Base-by-base conservation (phyloP, 2,797 vertebrate species). In the Harpagifer antarcticus region DNA sequence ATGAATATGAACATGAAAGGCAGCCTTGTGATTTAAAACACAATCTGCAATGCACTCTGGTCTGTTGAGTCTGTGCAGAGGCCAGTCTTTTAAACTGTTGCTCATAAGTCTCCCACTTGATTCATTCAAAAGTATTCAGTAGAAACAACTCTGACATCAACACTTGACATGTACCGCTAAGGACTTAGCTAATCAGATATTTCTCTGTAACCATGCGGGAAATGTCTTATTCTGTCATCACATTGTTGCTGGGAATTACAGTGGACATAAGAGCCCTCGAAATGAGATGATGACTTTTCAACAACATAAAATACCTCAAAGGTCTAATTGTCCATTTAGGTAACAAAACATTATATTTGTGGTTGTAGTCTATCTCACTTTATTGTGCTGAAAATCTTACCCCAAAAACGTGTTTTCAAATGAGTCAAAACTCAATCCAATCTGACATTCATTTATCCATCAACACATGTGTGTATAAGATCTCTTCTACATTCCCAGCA, bases 1-100 rank as follows among this genome's bases (percentile, higher is more conserved):
- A 53, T 53, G 44, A 60, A 62, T 62, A 75, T 50, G 14, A 60
- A 62, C 66, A 72, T 50, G 14, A 67, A 69, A 76, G 53, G 68
- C 37, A 56, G 55, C 15, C 13, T 49, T 64, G 15, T 40, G 45
- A 81, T 44, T 68, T 43, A 61, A 72, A 61, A 76, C 53, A 23
- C 47, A 55, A 27, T 45, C 69, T 59, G 70, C 44, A 16, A 13
- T 40, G 23, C 62, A 27, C 11, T 55, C 62, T 9, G 45, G 61
- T 20, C 62, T 16, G 2, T 42, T 16, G 63, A 69, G 71, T 49
- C 63, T 64, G 52, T 9, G 12, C 62, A 49, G 61, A 67, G 14
- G 17, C 50, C 33, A 42, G 47, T 56, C 27, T 20, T 20, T 55
- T 43, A 58, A 55, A 16, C 69, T n/a, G 9, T 4, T 37, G 42